Conservation (phyloP, 2,113 vertebrate species). For the Podarcis muralis region DNA sequence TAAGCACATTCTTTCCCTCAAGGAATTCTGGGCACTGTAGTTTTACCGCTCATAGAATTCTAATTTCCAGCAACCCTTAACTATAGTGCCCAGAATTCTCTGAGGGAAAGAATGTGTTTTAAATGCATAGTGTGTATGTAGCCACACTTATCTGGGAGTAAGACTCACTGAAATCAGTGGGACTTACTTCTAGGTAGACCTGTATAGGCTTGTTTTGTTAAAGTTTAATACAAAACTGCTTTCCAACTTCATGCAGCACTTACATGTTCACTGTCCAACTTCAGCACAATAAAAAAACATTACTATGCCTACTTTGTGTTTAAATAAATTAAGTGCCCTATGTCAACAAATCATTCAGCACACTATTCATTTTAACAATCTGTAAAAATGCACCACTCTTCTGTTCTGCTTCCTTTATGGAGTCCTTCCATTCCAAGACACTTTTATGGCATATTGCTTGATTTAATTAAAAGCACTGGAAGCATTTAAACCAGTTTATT, state of each 20-base stretch:
- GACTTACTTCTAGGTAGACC: too few relatives aligned
- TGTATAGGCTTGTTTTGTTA: too few relatives aligned
- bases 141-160: too few relatives aligned
- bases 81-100: too few relatives aligned
- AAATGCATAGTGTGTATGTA: too few relatives aligned
- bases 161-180: too few relatives aligned
- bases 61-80: too few relatives aligned
- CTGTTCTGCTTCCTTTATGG: conserved; percentile 61
- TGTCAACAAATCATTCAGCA: conserved; percentile 31
- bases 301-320: neutral
- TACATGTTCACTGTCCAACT: neutral
- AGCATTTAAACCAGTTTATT: conserved; percentile 63
- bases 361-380: conserved; percentile 53
- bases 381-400: conserved; percentile 65
- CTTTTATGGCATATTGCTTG: conserved; percentile 68
- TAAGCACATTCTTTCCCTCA: too few relatives aligned
- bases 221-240: too few relatives aligned
- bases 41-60: too few relatives aligned
- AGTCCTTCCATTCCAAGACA: conserved; percentile 62
- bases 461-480: conserved; percentile 69
- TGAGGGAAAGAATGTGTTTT: too few relatives aligned
- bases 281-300: neutral
- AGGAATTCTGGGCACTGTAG: too few relatives aligned
- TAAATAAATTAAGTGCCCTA: conserved; percentile 3
- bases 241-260: neutral